Conservation (phyloP, 2,797 vertebrate genomes). For the Mastacembelus armatus region DNA sequence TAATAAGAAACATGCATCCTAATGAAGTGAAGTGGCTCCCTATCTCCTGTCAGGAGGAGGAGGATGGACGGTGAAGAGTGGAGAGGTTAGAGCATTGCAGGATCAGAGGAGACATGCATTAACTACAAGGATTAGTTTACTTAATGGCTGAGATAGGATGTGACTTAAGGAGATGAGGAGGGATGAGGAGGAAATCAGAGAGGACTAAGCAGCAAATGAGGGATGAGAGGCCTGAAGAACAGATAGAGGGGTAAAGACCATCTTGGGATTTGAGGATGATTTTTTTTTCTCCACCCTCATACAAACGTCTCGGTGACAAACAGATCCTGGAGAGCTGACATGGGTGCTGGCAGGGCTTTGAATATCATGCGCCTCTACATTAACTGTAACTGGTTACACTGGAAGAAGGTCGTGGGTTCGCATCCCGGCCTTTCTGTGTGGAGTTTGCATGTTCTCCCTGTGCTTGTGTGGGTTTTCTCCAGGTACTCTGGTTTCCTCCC, state of each 20-base stretch:
- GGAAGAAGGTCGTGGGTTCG: too few relatives aligned
- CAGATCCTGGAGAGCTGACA: too few relatives aligned
- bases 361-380: too few relatives aligned
- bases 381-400: too few relatives aligned
- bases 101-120: slow-evolving; percentile 8
- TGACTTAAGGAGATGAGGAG: slow-evolving; percentile 21
- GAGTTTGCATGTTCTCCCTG: too few relatives aligned
- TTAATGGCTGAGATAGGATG: slow-evolving; percentile 20
- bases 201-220: neutral
- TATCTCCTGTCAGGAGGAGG: slow-evolving; percentile 48
- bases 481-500: too few relatives aligned
- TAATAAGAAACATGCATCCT: slow-evolving; percentile 55
- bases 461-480: too few relatives aligned
- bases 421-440: too few relatives aligned
- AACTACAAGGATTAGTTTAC: slow-evolving; percentile 34
- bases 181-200: slow-evolving; percentile 3
- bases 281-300: too few relatives aligned
- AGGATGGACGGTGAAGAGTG: slow-evolving; percentile 21
- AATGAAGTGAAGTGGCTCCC: slow-evolving; percentile 57
- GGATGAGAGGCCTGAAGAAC: neutral
- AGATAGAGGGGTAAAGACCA: neutral
- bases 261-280: neutral
- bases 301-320: too few relatives aligned
- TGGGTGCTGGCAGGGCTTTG: too few relatives aligned
- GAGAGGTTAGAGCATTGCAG: slow-evolving; percentile 19